Percentiles rank a stretch among this genome's conserved stretches.
phyloP scores from a whole-genome alignment of 2,113 vertebrate species.

The Solea senegalensis region DNA sequence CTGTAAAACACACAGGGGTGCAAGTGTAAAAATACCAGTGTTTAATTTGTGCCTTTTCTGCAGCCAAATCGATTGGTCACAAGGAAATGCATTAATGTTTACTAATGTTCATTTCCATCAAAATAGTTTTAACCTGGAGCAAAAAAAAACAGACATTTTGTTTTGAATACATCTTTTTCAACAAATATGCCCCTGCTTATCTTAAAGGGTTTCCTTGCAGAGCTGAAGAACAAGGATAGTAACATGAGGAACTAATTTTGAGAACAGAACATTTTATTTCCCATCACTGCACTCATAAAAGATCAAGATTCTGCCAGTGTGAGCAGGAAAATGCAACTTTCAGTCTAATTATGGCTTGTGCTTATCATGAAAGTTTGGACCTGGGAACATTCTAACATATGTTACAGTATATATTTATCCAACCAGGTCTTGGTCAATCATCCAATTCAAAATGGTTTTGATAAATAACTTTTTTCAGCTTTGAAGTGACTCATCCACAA shows the following conservation, averaged over 20 bases:
- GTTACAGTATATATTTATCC: neutral
- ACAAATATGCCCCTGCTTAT: no score
- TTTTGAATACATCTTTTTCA: neutral
- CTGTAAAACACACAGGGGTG: no score
- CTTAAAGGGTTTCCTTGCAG: no score
- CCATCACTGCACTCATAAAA: neutral
- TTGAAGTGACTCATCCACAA: conserved; percentile 13
- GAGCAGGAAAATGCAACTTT: neutral
- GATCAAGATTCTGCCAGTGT: neutral
- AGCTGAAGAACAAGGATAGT: no score
- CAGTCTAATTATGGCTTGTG: neutral
- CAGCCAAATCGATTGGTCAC: no score
- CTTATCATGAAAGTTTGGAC: neutral
- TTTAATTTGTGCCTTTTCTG: no score
- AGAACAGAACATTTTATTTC: neutral
- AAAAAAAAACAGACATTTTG: neutral
- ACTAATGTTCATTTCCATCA: neutral
- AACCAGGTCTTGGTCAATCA: neutral
- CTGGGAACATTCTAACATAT: neutral
- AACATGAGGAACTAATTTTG: no score
- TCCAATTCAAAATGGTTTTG: conserved; percentile 17
- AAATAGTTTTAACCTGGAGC: neutral
- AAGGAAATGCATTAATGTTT: no score
- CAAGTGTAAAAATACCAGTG: no score
- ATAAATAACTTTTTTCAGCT: conserved; percentile 17